A percentile compares a stretch with the other conserved stretches of the same genome.
Evolutionary conservation across 2,888 invertebrate genomes (phyloP).

Genomic region (Pheosia gnoma): DNA sequence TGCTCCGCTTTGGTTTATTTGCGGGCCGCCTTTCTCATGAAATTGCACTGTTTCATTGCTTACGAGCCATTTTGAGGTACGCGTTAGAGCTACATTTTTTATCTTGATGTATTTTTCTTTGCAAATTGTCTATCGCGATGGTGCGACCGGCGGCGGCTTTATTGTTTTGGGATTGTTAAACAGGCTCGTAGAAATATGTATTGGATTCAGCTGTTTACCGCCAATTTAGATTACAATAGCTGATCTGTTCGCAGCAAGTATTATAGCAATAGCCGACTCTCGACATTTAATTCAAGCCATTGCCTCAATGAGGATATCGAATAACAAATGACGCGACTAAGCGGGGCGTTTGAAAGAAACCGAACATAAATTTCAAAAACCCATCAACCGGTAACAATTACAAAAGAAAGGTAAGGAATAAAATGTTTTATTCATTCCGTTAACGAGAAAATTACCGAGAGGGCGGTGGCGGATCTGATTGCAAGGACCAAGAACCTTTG

Average conservation of each 20-base stretch:
- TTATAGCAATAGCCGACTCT: slow-evolving; percentile 30
- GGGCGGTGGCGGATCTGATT: slow-evolving; percentile 79
- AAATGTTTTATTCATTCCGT: slow-evolving; percentile 84
- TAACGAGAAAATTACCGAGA: slow-evolving; percentile 83
- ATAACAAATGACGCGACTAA: slow-evolving; percentile 63
- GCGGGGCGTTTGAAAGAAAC: slow-evolving; percentile 62
- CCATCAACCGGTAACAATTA: slow-evolving; percentile 83
- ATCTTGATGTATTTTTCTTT: slow-evolving; percentile 69
- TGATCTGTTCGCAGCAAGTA: slow-evolving; percentile 23
- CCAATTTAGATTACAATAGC: slow-evolving; percentile 27
- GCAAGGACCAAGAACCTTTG: slow-evolving; percentile 78
- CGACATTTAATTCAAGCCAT: slow-evolving; percentile 43
- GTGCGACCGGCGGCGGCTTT: slow-evolving; percentile 48
- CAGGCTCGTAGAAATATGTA: slow-evolving; percentile 28
- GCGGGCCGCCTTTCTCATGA: slow-evolving; percentile 78
- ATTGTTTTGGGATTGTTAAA: slow-evolving; percentile 44
- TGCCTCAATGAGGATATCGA: slow-evolving; percentile 53
- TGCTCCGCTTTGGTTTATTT: slow-evolving; percentile 80
- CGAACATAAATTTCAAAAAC: slow-evolving; percentile 78
- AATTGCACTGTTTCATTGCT: slow-evolving; percentile 82
- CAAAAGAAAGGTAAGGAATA: slow-evolving; percentile 82
- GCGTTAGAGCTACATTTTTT: slow-evolving; percentile 75
- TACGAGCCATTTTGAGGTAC: slow-evolving; percentile 77
- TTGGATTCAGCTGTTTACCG: slow-evolving; percentile 28
- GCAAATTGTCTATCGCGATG: slow-evolving; percentile 61